phyloP scores from a whole-genome alignment of 1,140 invertebrate species.

The Augochlora pura region DNA sequence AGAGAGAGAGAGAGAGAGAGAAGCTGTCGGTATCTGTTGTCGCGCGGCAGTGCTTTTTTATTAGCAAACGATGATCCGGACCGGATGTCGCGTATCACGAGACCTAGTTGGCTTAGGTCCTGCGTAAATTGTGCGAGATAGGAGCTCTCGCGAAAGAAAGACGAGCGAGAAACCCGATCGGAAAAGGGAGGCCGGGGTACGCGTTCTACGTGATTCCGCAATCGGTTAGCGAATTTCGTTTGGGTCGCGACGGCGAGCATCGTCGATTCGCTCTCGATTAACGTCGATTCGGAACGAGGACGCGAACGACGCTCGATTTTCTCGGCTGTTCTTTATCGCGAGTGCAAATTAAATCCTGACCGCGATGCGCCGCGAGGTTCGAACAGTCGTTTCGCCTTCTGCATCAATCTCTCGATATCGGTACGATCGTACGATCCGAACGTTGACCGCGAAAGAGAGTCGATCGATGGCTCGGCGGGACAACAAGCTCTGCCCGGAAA shows the following conservation, averaged over 20 bases:
- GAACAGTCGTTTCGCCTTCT: no score
- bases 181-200: background rate
- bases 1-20: no score
- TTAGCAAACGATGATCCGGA: conserved; percentile 67
- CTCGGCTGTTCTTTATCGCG: no score
- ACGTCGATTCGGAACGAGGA: background rate
- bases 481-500: no score
- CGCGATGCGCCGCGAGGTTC: no score
- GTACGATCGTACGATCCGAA: no score
- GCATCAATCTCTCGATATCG: no score
- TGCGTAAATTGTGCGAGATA: conserved; percentile 14
- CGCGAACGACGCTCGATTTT: background rate
- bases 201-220: conserved; percentile 68
- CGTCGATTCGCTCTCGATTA: no score
- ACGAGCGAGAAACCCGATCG: background rate
- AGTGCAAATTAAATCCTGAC: no score
- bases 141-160: conserved; percentile 39
- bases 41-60: conserved; percentile 2
- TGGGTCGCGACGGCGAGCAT: conserved; percentile 9
- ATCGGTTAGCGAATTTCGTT: conserved; percentile 64
- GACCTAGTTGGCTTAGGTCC: conserved; percentile 74
- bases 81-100: conserved; percentile 76
- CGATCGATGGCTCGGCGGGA: no score
- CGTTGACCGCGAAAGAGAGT: no score
- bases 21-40: background rate